Percentiles rank a stretch among this genome's conserved stretches.
Evolutionary conservation across 2,797 vertebrate species (phyloP).

Genomic region (Scarus forsteni): DNA sequence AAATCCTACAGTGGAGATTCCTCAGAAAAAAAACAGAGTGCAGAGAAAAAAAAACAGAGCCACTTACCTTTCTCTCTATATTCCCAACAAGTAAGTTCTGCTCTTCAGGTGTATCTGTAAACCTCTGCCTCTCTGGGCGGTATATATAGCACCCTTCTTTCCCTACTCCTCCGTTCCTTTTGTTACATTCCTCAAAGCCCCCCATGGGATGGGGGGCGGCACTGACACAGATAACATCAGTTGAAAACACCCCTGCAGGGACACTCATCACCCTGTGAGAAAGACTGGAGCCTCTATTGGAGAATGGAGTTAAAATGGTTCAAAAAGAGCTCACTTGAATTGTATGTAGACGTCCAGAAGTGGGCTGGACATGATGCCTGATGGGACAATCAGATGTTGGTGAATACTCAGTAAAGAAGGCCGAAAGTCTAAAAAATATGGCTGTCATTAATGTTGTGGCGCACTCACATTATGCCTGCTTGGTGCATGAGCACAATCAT

Average conservation of each 20-base stretch:
- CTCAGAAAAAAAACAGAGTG: no score
- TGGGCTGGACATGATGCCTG: no score
- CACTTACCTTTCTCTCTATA: slow-evolving; percentile 79
- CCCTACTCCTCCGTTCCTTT: slow-evolving; percentile 78
- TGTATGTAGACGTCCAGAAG: no score
- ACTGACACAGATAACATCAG: slow-evolving; percentile 83
- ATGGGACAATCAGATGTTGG: no score
- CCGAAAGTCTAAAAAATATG: no score
- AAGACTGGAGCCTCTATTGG: slow-evolving; percentile 24
- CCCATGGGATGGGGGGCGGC: slow-evolving; percentile 78
- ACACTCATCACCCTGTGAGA: slow-evolving; percentile 67
- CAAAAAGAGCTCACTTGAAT: slow-evolving; percentile 4
- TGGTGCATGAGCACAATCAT: no score
- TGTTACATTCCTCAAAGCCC: slow-evolving; percentile 81
- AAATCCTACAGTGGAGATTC: no score
- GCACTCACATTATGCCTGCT: no score
- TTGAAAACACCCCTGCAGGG: slow-evolving; percentile 80
- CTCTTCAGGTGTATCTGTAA: slow-evolving; percentile 81
- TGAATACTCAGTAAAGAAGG: no score
- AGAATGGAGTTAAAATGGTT: not conserved
- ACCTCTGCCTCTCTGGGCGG: slow-evolving; percentile 78
- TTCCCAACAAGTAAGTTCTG: slow-evolving; percentile 63
- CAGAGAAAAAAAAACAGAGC: no score
- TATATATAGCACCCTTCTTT: slow-evolving; percentile 77
- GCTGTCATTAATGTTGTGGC: no score